Evolutionary conservation across 2,888 invertebrate genomes (phyloP), one percentile per base, ranked within the genome.

Genomic region (Agriopis leucophaearia): DNA sequence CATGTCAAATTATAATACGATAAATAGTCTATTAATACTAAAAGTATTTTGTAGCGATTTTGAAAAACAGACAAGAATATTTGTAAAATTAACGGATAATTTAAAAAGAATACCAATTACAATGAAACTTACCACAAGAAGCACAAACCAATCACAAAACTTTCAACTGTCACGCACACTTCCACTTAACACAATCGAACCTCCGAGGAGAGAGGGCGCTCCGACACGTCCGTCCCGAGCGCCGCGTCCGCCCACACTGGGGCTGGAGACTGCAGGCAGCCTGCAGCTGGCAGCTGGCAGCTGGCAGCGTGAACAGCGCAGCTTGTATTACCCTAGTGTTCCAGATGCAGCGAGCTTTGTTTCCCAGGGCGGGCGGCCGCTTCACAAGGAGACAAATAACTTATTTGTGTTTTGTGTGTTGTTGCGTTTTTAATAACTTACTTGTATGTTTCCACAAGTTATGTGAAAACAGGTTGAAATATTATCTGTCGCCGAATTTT

Each of bases 61-160:
- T n/a, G n/a, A n/a, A n/a, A n/a, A n/a, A n/a, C n/a, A n/a, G n/a
- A n/a, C n/a, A n/a, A n/a, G n/a, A n/a, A n/a, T n/a, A n/a, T n/a
- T n/a, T n/a, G n/a, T n/a, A n/a, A n/a, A n/a, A n/a, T n/a, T n/a
- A n/a, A n/a, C n/a, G n/a, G n/a, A n/a, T n/a, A n/a, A n/a, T n/a
- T n/a, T n/a, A n/a, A n/a, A 36, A 51, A 36, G 36, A 48, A 15
- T 16, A 9, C 7, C 5, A 12, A 3, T 16, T 40, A 48, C 10
- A 18, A 5, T 0, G 8, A 18, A 58, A 64, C 63, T 68, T 40
- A 68, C 63, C 63, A 38, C 48, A 27, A 47, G 55, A 52, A 59
- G 59, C 36, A 27, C 47, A 16, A 59, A 56, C 56, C 50, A 68
- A 64, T 68, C 64, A 64, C 68, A 64, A 68, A 68, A 63, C 47